Base-by-base conservation (phyloP, 92 coral and sea anemone genomes). In the Epizoanthus ramosus region DNA sequence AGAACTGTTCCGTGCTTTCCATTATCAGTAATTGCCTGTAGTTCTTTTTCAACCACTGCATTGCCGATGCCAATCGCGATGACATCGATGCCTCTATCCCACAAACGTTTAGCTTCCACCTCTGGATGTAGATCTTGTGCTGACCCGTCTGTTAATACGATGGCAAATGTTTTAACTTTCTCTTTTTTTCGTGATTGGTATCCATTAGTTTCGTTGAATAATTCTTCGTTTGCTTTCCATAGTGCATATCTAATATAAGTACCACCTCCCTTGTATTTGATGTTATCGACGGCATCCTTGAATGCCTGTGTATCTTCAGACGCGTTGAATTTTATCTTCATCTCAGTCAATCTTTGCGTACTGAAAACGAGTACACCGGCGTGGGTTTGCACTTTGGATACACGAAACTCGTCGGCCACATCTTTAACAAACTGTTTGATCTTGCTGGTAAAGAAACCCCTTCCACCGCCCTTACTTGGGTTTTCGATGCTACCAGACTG, bases 301-400 rank as follows among this genome's bases (percentile, higher is more conserved):
- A 72, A 72, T 57, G 59, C 21, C n/a, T 23, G 3, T 19, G 77
- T 72, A 21, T 72, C 24, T 12, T 3, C 0, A 54, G 17, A 72
- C 12, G 52, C 4, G 17, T 50, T 50, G 24, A 72, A 72, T 3
- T 45, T 31, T 10, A 72, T 47, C 24, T 47, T 22, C 15, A 72
- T 19, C 53, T 17, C 24, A 1, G 77, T 72, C 25, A 21, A 19
- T 0, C 1, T 4, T 10, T 8, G 14, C 24, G 8, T 13, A 3
- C 77, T 72, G 41, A 16, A 72, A 19, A 47, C 37, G 16, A 72
- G 77, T 9, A 72, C 77, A 10, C 60, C 77, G n/a, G 77, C 77
- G 0, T 58, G 33, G 12, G 22, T 58, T 1, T 58, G 59, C 22
- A 50, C 41, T 47, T n/a, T 45, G 23, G 59, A 45, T 13, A 72